phyloP scores from a whole-genome alignment of 23 tunicate species.

The Styela plicata region DNA sequence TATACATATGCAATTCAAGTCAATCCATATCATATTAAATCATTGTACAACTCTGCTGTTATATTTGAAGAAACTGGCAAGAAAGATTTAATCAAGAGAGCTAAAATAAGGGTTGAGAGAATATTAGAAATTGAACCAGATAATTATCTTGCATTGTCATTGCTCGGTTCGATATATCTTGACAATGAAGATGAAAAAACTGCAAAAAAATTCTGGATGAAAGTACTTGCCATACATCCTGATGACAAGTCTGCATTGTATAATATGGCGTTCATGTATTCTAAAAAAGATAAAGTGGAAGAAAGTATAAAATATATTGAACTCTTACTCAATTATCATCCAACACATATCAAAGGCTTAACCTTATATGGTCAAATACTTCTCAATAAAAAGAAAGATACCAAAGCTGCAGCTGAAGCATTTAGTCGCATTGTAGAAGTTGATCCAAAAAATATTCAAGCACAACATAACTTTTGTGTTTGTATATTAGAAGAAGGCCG shows the following conservation, averaged over 20 bases:
- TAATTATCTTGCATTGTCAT: conserved; percentile 35
- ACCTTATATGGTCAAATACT: conserved; percentile 48
- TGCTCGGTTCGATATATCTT: conserved; percentile 42
- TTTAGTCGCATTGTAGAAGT: conserved; percentile 31
- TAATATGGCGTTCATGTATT: conserved; percentile 53
- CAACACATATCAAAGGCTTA: conserved; percentile 51
- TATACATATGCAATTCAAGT: conserved; percentile 73
- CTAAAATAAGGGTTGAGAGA: conserved; percentile 34
- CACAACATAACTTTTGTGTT: conserved; percentile 62
- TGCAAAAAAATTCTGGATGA: conserved; percentile 33
- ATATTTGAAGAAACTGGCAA: conserved; percentile 66
- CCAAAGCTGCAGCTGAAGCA: conserved; percentile 26
- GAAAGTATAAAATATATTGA: conserved; percentile 33
- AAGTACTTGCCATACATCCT: conserved; percentile 32
- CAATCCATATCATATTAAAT: conserved; percentile 52
- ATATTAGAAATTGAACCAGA: conserved; percentile 37
- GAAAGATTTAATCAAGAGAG: conserved; percentile 22
- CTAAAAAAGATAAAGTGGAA: conserved; percentile 34
- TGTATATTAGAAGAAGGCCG: conserved; percentile 39
- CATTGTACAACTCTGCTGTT: conserved; percentile 83
- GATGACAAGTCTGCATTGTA: conserved; percentile 37
- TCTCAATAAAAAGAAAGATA: conserved; percentile 40
- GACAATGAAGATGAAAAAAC: conserved; percentile 36
- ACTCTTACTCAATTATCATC: conserved; percentile 34
- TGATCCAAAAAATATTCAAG: conserved; percentile 40